Base-by-base conservation (phyloP, 1,140 invertebrate species). In the Drosophila repletoides region DNA sequence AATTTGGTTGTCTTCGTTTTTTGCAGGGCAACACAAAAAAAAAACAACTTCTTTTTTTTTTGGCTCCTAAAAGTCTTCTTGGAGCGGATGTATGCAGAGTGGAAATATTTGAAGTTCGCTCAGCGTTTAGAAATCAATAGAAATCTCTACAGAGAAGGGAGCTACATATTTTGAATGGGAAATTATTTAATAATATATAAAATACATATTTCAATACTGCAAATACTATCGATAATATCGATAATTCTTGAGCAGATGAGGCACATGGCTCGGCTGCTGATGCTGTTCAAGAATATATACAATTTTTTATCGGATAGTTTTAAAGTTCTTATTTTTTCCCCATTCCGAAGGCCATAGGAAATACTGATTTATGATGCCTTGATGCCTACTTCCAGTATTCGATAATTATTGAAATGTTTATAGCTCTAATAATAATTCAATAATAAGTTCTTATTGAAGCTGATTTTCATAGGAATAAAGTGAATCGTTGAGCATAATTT, bases 1-100 rank as follows among this genome's bases (percentile, higher is more conserved):
- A 83, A 83, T 84, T 77, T 63, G 43, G 17, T 29, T 43, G 56
- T 24, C 22, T 40, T 14, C 24, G 28, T 22, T 64, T 22, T 64
- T 45, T 33, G 12, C 36, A 10, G 29, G 58, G 24, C 36, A 31
- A 6, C 48, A 29, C 26, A 28, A 14, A 45, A 15, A 22, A 31
- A 15, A 65, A 56, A 61, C 28, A 38, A 38, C 21, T 28, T 41
- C 59, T n/a, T n/a, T n/a, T n/a, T n/a, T n/a, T n/a, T n/a, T n/a
- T 14, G 40, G 26, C 10, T 52, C 29, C 43, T 26, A 52, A 60
- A 52, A 67, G 56, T 45, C 28, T 28, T 45, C 26, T 10, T 49
- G 6, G 22, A 49, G 29, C 64, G 64, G 46, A 60, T 60, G 64
- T 61, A 22, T 67, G 64, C 21, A 19, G 36, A 51, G 15, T 66